Base-by-base conservation (phyloP, 2,888 invertebrate species). In the Saturnia japonica region DNA sequence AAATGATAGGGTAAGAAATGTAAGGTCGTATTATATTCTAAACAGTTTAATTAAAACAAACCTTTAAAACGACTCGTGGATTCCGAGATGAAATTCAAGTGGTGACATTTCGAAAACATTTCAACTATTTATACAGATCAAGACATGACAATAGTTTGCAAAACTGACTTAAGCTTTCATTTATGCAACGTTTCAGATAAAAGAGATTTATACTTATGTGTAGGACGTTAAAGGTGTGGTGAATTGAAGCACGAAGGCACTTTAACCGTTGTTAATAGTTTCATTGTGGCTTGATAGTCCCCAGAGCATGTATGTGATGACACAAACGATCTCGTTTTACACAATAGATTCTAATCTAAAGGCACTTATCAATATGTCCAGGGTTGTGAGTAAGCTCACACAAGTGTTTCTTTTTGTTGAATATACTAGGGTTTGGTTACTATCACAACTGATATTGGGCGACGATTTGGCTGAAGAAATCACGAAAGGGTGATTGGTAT, bases 71-170 rank as follows among this genome's bases (percentile, higher is more conserved):
- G 64, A 64, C 64, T n/a, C 40, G 1, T 79, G 70, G 40, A 64
- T 64, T 64, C 64, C 11, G 40, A 40, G 76, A 73, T 70, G 75
- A 77, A 76, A 82, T 71, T 76, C 77, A 79, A 89, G 88, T 91
- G 89, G 57, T 70, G 77, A 85, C 75, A 82, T 78, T 78, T 80
- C 77, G 67, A 73, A 78, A 76, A 60, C 74, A 73, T 75, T 73
- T 71, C 83, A 82, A 78, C 81, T 89, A 90, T 91, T 88, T 91
- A 91, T 91, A 91, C 84, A 67, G 71, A 42, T 51, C 64, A 40
- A 43, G 69, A 28, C 57, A 64, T 64, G 64, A 64, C 64, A 64
- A 64, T 64, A 64, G 64, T 40, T 40, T 40, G 40, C 64, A 34
- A 64, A 64, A 64, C 64, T 40, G 40, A 64, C n/a, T 64, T 64